Evolutionary conservation across 23 tunicate species (phyloP), one percentile per base, ranked within the genome.

Genomic region (Oikopleura vanhoeffeni): DNA sequence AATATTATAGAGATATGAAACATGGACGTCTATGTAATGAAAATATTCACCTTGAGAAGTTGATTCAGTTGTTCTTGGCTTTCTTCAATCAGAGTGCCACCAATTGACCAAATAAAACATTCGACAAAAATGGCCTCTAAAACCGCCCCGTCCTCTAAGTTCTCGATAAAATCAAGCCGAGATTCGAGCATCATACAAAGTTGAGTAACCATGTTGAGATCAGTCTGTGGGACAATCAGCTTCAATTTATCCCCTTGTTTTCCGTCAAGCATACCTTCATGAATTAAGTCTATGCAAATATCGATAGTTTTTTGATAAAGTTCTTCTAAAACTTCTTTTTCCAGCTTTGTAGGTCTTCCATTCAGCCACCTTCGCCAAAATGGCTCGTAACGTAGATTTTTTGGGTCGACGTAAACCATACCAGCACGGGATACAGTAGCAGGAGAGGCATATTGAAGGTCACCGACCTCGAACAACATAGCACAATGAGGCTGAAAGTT

Each of bases 341-440:
- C 99, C 40, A 84, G 3, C 76, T 95, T 95, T 64, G 88, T 85
- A 49, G 71, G 64, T 27, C 99, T 85, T 4, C 58, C 39, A 35
- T 39, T 67, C 39, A 95, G 41, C 99, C 99, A 95, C 76, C 87
- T 88, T 57, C 87, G 86, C 99, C 99, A 95, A 86, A 83, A 95
- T 18, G 99, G 99, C 39, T 87, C 89, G 86, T 90, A 95, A 76
- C 88, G 87, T 58, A 95, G 84, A 83, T 95, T 90, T 57, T 95
- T 95, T 57, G 99, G 99, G 76, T 95, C 99, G 84, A 95, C 99
- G 84, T 85, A 95, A 0, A 95, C 99, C 99, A 95, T 95, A 77
- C 99, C 99, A 41, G 99, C 99, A 64, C 99, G 82, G 0, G 99
- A 95, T 0, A 95, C 99, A 40, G 99, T 95, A 27, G 99, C 99